Conservation (phyloP, 2,888 invertebrate species). For the Bhutanitis thaidina region DNA sequence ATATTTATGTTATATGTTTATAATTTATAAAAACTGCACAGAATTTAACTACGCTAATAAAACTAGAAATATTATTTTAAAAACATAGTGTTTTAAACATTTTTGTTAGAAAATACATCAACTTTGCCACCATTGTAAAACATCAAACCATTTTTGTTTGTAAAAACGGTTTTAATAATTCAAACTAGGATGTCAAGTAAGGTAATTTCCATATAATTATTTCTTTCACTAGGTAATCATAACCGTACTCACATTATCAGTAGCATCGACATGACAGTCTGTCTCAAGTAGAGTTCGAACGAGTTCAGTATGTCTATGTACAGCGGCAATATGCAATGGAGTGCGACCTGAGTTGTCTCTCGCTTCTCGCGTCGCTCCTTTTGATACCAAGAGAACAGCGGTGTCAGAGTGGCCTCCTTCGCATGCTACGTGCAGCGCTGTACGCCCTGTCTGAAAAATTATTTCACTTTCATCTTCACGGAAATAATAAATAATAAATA, state of each 20-base stretch:
- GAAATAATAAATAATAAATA: no score
- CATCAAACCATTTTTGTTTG: no score
- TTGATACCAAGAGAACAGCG: constrained; percentile 78
- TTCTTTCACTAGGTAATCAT: constrained; percentile 20
- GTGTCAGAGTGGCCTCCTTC: constrained; percentile 83
- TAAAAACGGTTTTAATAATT: no score
- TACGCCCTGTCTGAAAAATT: constrained; percentile 62
- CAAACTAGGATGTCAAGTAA: no score
- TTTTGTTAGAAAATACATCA: no score
- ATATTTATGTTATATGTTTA: no score
- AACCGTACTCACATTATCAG: constrained; percentile 54
- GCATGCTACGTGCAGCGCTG: constrained; percentile 85
- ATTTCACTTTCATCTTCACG: neutral
- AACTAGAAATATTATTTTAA: no score
- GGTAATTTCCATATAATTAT: neutral
- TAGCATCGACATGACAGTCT: constrained; percentile 82
- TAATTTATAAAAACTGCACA: no score
- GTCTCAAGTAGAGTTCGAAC: constrained; percentile 85
- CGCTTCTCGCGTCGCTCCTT: constrained; percentile 83
- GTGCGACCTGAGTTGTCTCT: constrained; percentile 86
- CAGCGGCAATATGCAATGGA: constrained; percentile 87
- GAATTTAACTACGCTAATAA: no score
- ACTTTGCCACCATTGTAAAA: no score
- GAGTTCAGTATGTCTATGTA: constrained; percentile 86
- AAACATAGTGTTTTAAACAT: no score